Evolutionary conservation across 2,797 vertebrate species (phyloP), one percentile per base, ranked within the genome.

Genomic region (Peromyscus nudipes): DNA sequence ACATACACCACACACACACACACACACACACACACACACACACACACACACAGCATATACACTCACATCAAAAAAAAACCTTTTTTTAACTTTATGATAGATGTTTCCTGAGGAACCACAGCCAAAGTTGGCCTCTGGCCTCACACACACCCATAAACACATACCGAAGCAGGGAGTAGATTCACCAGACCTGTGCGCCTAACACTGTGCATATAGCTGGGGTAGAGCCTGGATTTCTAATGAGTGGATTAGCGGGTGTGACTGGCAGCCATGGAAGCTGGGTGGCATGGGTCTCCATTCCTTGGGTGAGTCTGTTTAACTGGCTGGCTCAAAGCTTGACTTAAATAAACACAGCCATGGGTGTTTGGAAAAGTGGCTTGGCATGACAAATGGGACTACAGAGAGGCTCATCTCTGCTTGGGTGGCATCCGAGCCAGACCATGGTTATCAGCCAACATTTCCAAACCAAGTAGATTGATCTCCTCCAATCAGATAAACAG

Each of bases 381-480:
- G 57, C 9, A 0, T 21, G 75, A 96, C 19, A 16, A 34, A 19
- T 11, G 57, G 85, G 23, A 0, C 12, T 2, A 9, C 13, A 4
- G 73, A 69, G 57, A 89, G 14, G 49, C 46, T 40, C 79, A 4
- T 34, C 29, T 3, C 82, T 43, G 94, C 86, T 94, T 12, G 93
- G 96, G 86, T 9, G 5, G 94, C 23, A 40, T 87, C 85, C 1
- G 19, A 69, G 52, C 13, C 0, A 43, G 89, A 83, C 0, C 0
- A 4, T 21, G 49, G 43, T 19, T 23, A 75, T 83, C 79, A 14
- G 71, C 55, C 10, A 14, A n/a, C 49, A 11, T 73, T 71, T 60
- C 89, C 93, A 94, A 92, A 80, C 60, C 86, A 23, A n/a, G 40
- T 19, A 86, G 93, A 95, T 87, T 62, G 37, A 65, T 62, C 55